A percentile compares a stretch with the other conserved stretches of the same genome.
Conservation (phyloP, 2,888 invertebrate genomes). For the Eilema griseolum region DNA sequence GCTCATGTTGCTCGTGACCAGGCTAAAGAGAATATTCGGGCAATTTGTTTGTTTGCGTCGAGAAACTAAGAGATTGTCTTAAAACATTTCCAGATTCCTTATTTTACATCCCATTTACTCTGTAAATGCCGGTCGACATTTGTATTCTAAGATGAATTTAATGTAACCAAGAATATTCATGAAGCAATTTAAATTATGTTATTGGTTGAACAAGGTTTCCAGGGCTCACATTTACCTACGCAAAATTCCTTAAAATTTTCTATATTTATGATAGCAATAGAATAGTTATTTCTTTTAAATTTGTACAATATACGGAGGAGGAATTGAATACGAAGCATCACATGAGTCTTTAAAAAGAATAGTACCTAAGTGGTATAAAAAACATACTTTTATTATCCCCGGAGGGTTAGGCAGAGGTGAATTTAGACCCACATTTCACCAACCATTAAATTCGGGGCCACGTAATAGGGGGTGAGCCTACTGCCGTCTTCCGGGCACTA, state of each 20-base stretch:
- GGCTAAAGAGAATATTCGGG: conserved; percentile 59
- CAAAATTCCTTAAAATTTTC: not conserved
- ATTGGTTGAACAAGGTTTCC: conserved; percentile 13
- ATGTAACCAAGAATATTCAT: conserved; percentile 50
- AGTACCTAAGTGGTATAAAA: not conserved
- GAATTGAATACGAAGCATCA: too few species aligned
- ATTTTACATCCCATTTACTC: conserved; percentile 74
- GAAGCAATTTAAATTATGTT: conserved; percentile 41
- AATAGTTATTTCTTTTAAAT: too few species aligned
- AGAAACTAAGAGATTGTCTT: conserved; percentile 66
- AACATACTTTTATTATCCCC: too few species aligned
- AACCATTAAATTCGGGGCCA: too few species aligned
- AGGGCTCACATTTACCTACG: not conserved
- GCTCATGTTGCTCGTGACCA: conserved; percentile 48
- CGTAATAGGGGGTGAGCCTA: too few species aligned
- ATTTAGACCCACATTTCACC: too few species aligned
- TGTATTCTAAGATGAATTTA: conserved; percentile 44
- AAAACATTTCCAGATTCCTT: conserved; percentile 68
- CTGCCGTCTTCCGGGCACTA: too few species aligned
- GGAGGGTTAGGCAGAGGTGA: too few species aligned
- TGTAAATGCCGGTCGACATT: conserved; percentile 53
- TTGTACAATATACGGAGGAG: not conserved
- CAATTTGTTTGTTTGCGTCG: conserved; percentile 71
- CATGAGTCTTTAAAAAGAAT: not conserved
- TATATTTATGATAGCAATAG: too few species aligned